Evolutionary conservation across 2,797 vertebrate genomes (phyloP).

Genomic region (Lindbergichthys nudifrons): DNA sequence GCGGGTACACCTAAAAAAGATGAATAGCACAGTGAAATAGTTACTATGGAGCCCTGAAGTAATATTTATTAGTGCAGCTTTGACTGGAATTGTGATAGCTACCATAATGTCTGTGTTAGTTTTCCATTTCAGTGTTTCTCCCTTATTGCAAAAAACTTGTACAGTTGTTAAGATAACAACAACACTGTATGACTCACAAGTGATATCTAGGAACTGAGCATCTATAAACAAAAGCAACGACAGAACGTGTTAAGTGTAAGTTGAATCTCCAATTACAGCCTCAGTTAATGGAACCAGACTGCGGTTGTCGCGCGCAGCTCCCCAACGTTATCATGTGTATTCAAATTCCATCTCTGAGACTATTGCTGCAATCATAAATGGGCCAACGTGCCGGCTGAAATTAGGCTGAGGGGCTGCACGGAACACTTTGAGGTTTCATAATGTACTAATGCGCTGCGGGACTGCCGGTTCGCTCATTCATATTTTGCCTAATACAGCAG

Average conservation of each 20-base stretch:
- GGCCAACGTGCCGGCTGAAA: slow-evolving; percentile 17
- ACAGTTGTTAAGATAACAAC: not conserved
- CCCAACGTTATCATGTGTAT: slow-evolving; percentile 27
- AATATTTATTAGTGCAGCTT: not conserved
- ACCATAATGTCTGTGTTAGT: not conserved
- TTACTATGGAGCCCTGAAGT: too few species aligned
- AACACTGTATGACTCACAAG: not conserved
- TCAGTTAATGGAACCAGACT: slow-evolving; percentile 9
- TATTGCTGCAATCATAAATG: slow-evolving; percentile 18
- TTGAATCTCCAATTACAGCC: not conserved
- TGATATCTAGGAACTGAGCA: not conserved
- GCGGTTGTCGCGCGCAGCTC: slow-evolving; percentile 3
- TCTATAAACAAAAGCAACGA: not conserved
- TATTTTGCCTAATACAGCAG: slow-evolving; percentile 43
- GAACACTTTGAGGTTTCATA: slow-evolving; percentile 42
- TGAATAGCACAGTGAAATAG: too few species aligned
- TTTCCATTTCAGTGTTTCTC: not conserved
- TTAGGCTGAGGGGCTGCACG: slow-evolving; percentile 21
- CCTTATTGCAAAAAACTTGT: not conserved
- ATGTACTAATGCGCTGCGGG: slow-evolving; percentile 17
- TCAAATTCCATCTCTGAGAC: slow-evolving; percentile 29
- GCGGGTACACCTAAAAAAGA: too few species aligned
- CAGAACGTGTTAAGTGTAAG: not conserved
- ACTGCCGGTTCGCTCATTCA: slow-evolving; percentile 32
- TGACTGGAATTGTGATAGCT: not conserved